Evolutionary conservation across 2,888 invertebrate species (phyloP).

Genomic region (Ctena decussata): DNA sequence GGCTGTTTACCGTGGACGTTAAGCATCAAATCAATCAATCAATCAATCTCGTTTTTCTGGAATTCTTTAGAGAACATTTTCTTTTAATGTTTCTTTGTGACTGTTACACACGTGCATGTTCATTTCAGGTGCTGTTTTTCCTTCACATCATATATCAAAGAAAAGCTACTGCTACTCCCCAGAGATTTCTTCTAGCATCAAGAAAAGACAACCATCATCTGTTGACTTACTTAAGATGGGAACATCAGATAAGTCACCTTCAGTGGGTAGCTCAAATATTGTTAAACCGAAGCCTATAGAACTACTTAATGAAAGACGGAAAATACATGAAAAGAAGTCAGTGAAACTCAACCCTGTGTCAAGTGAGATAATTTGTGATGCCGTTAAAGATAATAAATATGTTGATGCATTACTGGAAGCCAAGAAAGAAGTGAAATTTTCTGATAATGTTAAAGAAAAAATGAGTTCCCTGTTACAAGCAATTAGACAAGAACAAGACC

Average conservation of each 20-base stretch:
- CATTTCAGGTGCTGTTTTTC: neutral
- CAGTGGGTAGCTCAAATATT: neutral
- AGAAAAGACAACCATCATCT: conserved; percentile 65
- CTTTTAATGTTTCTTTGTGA: too few relatives aligned
- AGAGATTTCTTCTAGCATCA: conserved; percentile 60
- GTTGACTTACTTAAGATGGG: conserved; percentile 68
- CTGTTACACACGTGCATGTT: too few relatives aligned
- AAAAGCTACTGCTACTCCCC: conserved; percentile 47
- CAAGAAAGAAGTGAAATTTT: conserved; percentile 34
- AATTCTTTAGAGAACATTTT: too few relatives aligned
- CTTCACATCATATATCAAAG: neutral
- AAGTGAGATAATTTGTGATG: neutral
- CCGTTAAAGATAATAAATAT: neutral
- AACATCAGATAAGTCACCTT: conserved; percentile 31
- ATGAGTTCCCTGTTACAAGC: conserved; percentile 53
- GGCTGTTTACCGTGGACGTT: too few relatives aligned
- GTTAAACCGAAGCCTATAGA: conserved; percentile 2
- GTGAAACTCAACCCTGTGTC: neutral
- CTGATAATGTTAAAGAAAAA: conserved; percentile 53
- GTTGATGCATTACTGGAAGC: neutral
- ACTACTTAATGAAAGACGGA: neutral
- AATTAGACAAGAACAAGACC: conserved; percentile 52
- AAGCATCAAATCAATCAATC: too few relatives aligned
- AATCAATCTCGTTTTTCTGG: too few relatives aligned
- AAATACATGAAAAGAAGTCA: neutral